Base-by-base conservation (phyloP, 2,797 vertebrate species). In the Spinibarbus caldwelli region DNA sequence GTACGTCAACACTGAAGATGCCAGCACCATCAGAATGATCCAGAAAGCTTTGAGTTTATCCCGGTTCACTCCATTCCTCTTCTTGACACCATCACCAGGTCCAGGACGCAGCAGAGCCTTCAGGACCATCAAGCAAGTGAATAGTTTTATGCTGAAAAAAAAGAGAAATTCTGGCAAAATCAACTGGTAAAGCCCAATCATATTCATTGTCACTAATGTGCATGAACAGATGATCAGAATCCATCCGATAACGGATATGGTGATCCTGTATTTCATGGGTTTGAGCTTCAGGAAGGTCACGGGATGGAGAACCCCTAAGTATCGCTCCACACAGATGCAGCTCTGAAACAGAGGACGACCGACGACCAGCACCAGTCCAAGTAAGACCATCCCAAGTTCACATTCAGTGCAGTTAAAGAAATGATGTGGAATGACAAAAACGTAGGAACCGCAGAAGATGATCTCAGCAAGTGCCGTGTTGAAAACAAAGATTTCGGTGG, bases 231-330 rank as follows among this genome's bases (percentile, higher is more conserved):
- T 23, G 15, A 31, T 54, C 72, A 62, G 5, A 19, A 67, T 12
- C 82, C 82, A 83, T 6, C 43, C 72, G 1, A 41, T 1, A 15
- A n/a, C 4, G 0, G 59, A 66, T 49, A 47, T 62, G 15, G 5
- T 17, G 2, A 67, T 67, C 59, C 82, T n/a, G 41, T 77, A 83
- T 41, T 67, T 83, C 57, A 77, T 76, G 21, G 31, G 45, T 52
- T 83, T 83, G 57, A 83, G 5, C 72, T 83, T 83, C 31, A 83
- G 72, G 72, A 77, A 83, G 9, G 6, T 71, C 23, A 82, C 2
- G 0, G 80, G 82, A 67, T 83, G 72, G 2, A 67, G 59, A 36
- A 83, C 59, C 3, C 41, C 72, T 8, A 77, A 14, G 36, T 83
- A 83, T 2, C 72, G 72, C 43, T 83, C 72, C 57, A 77, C 23